These are phyloP conservation scores for Tokudaia tokunoshimensis DNA, from an alignment of 2,797 vertebrate species.

Conservation along the genomic window DNA sequence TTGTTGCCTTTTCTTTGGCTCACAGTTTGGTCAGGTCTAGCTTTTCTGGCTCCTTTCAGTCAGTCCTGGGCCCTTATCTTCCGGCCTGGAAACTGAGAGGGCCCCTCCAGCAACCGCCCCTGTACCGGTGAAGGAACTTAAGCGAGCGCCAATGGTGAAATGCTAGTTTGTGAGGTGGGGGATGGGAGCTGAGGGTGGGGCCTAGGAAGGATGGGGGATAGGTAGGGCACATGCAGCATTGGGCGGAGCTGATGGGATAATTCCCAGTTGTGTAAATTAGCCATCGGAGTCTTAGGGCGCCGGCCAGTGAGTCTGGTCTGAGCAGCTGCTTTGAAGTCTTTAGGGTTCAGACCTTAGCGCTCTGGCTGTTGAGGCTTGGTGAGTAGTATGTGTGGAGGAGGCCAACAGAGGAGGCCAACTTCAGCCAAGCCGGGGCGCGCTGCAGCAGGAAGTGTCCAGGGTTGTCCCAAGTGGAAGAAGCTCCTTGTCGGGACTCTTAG, in stretches of 20 bases:
- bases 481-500: background rate
- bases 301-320: constrained; percentile 96
- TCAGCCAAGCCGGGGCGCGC: background rate
- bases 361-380: background rate
- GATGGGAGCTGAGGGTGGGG: background rate
- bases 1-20: background rate
- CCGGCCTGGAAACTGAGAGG: background rate
- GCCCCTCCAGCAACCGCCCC: background rate
- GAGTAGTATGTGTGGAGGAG: background rate
- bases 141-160: background rate
- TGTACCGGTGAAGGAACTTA: background rate
- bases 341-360: constrained; percentile 83
- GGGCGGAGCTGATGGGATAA: constrained; percentile 91
- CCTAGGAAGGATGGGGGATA: background rate
- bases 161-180: constrained; percentile 32
- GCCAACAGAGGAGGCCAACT: background rate
- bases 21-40: background rate
- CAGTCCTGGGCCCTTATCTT: background rate
- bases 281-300: constrained; percentile 98
- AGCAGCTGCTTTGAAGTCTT: constrained; percentile 97
- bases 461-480: background rate
- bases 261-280: constrained; percentile 96
- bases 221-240: constrained; percentile 79
- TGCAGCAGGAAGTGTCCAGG: background rate
- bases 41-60: background rate